Percentiles rank a stretch among this genome's conserved stretches.
These are phyloP conservation scores for Mesoligia furuncula DNA, from an alignment of 2,888 invertebrate species.

Conservation along the genomic window DNA sequence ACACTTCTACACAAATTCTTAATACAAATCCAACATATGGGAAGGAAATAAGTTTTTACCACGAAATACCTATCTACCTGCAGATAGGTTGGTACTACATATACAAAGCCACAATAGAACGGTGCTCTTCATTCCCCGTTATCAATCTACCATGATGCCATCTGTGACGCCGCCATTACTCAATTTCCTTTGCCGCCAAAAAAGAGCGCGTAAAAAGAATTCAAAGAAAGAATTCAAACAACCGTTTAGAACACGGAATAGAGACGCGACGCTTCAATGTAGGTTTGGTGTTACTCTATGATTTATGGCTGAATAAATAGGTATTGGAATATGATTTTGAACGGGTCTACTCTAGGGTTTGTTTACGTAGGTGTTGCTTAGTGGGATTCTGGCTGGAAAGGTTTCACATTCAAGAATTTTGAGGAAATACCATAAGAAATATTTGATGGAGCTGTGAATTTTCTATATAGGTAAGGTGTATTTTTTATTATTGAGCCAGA, in stretches of 20 bases:
- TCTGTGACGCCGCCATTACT: constrained; percentile 89
- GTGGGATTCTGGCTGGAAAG: neutral
- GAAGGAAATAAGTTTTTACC: constrained; percentile 60
- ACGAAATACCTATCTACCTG: constrained; percentile 54
- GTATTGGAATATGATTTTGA: constrained; percentile 50
- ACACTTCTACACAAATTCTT: constrained; percentile 11
- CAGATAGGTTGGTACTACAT: constrained; percentile 64
- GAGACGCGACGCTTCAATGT: constrained; percentile 67
- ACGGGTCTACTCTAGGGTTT: constrained; percentile 25
- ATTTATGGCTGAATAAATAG: constrained; percentile 66
- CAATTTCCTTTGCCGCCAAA: constrained; percentile 87
- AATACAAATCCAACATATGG: constrained; percentile 50
- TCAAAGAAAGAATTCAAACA: constrained; percentile 74
- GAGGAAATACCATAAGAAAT: neutral
- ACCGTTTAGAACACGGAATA: constrained; percentile 73
- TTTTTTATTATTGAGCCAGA: neutral
- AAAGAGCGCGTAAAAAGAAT: constrained; percentile 82
- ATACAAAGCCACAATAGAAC: constrained; percentile 80
- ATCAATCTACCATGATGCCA: constrained; percentile 90
- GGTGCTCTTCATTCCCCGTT: constrained; percentile 85
- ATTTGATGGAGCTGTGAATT: neutral
- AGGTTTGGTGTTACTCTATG: constrained; percentile 65
- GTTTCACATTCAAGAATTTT: neutral
- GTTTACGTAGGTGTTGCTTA: constrained; percentile 9
- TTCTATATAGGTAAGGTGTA: too few species aligned